Conservation (phyloP, 2,797 vertebrate species). For the Sorex maritimensis region DNA sequence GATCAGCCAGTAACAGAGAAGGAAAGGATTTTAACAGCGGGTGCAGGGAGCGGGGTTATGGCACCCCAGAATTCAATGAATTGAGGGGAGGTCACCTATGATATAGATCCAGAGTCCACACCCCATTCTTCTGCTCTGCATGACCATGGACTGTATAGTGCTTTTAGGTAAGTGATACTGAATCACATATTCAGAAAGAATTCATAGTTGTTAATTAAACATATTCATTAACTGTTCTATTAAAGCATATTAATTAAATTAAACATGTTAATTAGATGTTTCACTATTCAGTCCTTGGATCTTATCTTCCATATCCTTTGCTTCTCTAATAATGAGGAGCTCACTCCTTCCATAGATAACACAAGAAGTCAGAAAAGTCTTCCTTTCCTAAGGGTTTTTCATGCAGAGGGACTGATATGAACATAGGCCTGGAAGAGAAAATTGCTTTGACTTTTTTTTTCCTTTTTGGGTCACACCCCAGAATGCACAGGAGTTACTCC, state of each 20-base stretch:
- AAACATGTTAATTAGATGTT: too few relatives aligned
- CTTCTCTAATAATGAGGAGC: not conserved
- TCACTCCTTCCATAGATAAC: not conserved
- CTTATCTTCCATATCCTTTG: not conserved
- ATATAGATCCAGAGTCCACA: not conserved
- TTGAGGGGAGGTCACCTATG: not conserved
- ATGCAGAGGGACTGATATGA: not conserved
- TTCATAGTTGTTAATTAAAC: not conserved
- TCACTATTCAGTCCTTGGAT: not conserved
- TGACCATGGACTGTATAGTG: not conserved
- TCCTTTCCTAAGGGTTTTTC: constrained; percentile 32
- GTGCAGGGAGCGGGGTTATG: not conserved
- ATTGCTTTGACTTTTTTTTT: not conserved
- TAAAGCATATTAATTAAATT: too few relatives aligned
- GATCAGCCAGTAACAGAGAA: not conserved
- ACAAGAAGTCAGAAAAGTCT: not conserved
- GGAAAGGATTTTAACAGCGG: not conserved
- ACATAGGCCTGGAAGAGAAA: not conserved
- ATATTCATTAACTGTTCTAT: too few relatives aligned
- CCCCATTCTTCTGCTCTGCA: not conserved
- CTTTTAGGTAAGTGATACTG: constrained; percentile 29
- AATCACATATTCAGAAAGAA: constrained; percentile 9
- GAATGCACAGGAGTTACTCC: too few relatives aligned
- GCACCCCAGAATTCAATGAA: not conserved
- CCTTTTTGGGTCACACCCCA: too few relatives aligned